Evolutionary conservation across 2,888 invertebrate species (phyloP).

Genomic region (Drosophila melanosoma): DNA sequence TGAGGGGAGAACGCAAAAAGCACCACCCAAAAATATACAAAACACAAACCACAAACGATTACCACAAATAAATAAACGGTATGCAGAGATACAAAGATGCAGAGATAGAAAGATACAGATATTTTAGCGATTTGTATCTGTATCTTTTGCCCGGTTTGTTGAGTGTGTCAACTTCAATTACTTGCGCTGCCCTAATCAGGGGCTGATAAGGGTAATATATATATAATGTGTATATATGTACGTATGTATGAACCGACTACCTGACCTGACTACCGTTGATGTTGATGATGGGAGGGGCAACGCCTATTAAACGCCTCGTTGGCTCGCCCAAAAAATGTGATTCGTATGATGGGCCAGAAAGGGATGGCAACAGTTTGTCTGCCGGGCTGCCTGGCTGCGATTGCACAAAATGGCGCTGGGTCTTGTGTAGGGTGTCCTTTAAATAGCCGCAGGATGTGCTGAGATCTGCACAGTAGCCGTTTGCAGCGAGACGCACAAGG

Average conservation of each 20-base stretch:
- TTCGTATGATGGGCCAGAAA: constrained; percentile 14
- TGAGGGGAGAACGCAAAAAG: background rate
- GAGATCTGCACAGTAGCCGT: constrained; percentile 59
- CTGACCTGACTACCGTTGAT: background rate
- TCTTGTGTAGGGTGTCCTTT: constrained; percentile 53
- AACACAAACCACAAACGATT: background rate
- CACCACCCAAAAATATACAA: constrained; percentile 6
- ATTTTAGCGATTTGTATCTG: constrained; percentile 38
- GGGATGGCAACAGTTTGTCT: constrained; percentile 30
- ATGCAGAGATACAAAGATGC: constrained; percentile 3
- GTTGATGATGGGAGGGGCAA: constrained; percentile 42
- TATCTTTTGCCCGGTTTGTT: constrained; percentile 30
- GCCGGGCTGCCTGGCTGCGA: background rate
- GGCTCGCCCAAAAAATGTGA: constrained; percentile 13
- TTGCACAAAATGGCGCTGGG: constrained; percentile 44
- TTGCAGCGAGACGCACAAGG: constrained; percentile 47
- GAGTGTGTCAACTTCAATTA: constrained; percentile 34
- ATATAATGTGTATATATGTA: background rate
- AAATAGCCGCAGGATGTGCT: constrained; percentile 67
- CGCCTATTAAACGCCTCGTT: constrained; percentile 68
- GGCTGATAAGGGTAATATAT: constrained; percentile 15
- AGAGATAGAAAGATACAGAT: constrained; percentile 42
- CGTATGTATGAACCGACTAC: background rate
- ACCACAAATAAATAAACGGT: constrained; percentile 6
- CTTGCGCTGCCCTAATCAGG: constrained; percentile 24